A percentile compares a stretch with the other conserved stretches of the same genome.
Conservation (phyloP, 2,797 vertebrate species). For the Cephalopachus bancanus region DNA sequence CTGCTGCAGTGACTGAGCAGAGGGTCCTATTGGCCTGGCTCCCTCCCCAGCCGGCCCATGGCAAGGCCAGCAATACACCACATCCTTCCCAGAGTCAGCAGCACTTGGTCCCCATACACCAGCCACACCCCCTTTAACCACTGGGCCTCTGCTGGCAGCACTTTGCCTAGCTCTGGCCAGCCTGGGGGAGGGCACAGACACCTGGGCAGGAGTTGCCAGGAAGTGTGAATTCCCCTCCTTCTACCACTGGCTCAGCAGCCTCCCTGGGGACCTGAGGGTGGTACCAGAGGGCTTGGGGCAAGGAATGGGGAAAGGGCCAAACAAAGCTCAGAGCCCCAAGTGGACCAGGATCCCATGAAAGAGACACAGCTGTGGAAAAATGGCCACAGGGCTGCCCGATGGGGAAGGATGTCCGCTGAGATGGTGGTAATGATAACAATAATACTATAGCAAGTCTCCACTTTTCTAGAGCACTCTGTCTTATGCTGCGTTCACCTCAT, state of each 20-base stretch:
- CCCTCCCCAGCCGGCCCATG: conserved; percentile 49
- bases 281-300: background rate
- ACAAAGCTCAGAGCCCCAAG: background rate
- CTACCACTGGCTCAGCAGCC: background rate
- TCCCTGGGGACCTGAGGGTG: background rate
- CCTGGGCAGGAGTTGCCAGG: background rate
- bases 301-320: background rate
- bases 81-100: conserved; percentile 81
- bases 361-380: background rate
- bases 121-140: conserved; percentile 83
- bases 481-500: background rate
- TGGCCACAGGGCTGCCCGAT: background rate
- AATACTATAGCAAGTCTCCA: background rate
- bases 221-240: background rate
- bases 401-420: background rate
- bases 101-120: conserved; percentile 44
- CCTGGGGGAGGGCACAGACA: background rate
- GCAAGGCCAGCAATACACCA: conserved; percentile 67
- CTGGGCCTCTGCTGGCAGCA: conserved; percentile 42
- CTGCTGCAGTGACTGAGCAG: conserved; percentile 75
- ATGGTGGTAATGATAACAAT: background rate
- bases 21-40: conserved; percentile 58
- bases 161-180: background rate
- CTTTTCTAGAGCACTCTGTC: background rate
- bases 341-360: background rate